These are phyloP conservation scores for Caenorhabditis japonica DNA, from an alignment of 2,888 invertebrate species.

Conservation along the genomic window DNA sequence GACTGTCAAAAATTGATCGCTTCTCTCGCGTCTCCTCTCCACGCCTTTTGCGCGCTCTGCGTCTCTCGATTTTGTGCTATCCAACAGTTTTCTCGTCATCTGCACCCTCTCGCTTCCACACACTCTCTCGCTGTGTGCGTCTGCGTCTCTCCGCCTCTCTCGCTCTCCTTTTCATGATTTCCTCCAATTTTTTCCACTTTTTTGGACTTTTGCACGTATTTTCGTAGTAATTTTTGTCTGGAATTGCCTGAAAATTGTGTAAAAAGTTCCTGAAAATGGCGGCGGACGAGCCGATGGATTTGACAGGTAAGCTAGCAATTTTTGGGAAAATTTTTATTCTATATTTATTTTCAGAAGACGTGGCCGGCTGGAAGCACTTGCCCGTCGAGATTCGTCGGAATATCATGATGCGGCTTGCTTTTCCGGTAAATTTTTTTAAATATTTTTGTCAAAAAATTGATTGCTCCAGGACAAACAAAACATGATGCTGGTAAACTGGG, in stretches of 20 bases:
- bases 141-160: constrained; percentile 1
- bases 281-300: constrained; percentile 20
- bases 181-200: background rate
- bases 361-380: constrained; percentile 33
- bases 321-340: background rate
- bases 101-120: background rate
- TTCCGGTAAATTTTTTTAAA: constrained; percentile 8
- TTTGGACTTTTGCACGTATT: background rate
- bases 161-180: constrained; percentile 7
- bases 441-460: constrained; percentile 2
- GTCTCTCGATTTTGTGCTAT: no score
- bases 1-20: background rate
- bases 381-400: constrained; percentile 38
- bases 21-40: constrained; percentile 4
- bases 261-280: constrained; percentile 8
- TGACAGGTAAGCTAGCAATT: constrained; percentile 5
- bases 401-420: constrained; percentile 20
- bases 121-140: constrained; percentile 5
- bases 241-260: no score
- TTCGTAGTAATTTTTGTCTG: no score
- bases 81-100: no score
- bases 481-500: constrained; percentile 54
- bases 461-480: constrained; percentile 46
- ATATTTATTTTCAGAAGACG: constrained; percentile 16
- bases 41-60: constrained; percentile 5